phyloP scores from a whole-genome alignment of 2,888 invertebrate genomes.

The Cylloceria caligata region DNA sequence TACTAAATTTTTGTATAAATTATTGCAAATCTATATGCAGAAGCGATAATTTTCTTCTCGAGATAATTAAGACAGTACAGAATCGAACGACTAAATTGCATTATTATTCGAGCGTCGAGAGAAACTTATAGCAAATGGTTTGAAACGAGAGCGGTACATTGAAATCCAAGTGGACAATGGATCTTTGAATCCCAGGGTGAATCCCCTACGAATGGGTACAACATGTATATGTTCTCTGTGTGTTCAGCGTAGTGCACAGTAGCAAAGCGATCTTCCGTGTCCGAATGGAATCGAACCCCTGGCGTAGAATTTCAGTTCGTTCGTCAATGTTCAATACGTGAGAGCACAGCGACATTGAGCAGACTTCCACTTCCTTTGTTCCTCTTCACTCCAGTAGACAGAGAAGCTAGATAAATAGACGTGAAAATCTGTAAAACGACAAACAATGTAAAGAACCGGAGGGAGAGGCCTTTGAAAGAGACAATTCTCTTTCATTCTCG shows the following conservation, averaged over 20 bases:
- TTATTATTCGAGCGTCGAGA: conserved; percentile 37
- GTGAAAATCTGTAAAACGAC: conserved; percentile 42
- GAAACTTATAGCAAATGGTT: conserved; percentile 25
- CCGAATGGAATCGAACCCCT: conserved; percentile 46
- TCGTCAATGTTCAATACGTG: conserved; percentile 44
- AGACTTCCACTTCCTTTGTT: conserved; percentile 41
- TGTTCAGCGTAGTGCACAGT: conserved; percentile 15
- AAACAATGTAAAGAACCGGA: conserved; percentile 7
- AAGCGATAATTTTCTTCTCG: neutral
- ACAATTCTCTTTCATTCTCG: conserved; percentile 24
- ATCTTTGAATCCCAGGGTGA: conserved; percentile 29
- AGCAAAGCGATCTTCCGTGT: conserved; percentile 32
- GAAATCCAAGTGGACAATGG: conserved; percentile 16
- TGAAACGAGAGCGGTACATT: conserved; percentile 6
- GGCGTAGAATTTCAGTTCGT: conserved; percentile 45
- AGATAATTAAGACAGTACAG: neutral
- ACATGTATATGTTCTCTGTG: conserved; percentile 3
- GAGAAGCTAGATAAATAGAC: conserved; percentile 32
- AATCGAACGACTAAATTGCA: conserved; percentile 19
- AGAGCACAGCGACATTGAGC: conserved; percentile 13
- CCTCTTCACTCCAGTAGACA: conserved; percentile 16
- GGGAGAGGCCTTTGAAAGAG: neutral
- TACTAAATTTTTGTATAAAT: too few species aligned
- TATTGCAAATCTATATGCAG: neutral
- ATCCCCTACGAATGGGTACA: conserved; percentile 7